Evolutionary conservation across 2,113 vertebrate species (phyloP).

Genomic region (Lepus americanus): DNA sequence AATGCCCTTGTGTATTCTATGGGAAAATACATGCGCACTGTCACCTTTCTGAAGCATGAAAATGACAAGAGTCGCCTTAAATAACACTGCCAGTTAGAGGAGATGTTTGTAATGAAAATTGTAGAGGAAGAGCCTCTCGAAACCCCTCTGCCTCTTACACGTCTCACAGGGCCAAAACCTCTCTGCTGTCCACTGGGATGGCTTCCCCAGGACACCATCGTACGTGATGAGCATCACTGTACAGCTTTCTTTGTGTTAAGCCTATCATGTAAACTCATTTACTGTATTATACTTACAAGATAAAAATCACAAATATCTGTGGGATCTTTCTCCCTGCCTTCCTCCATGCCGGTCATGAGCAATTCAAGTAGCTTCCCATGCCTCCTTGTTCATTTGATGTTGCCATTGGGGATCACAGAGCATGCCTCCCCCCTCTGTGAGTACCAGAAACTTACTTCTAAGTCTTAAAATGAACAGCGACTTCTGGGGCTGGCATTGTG

Average conservation of each 20-base stretch:
- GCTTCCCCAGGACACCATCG: not conserved
- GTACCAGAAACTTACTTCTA: not conserved
- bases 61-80: not conserved
- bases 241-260: not conserved
- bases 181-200: not conserved
- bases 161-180: not conserved
- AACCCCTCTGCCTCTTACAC: not conserved
- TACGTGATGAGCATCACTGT: not conserved
- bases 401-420: not conserved
- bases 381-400: constrained; percentile 7
- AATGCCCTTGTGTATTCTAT: not conserved
- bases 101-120: not conserved
- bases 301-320: not conserved
- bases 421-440: not conserved
- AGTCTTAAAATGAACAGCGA: not conserved
- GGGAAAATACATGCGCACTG: not conserved
- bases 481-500: not conserved
- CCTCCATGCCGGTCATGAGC: not conserved
- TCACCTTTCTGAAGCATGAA: constrained; percentile 39
- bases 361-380: constrained; percentile 17
- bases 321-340: not conserved
- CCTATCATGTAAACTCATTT: not conserved
- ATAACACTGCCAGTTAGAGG: not conserved
- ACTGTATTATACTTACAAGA: not conserved
- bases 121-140: not conserved